phyloP scores from a whole-genome alignment of 1,140 invertebrate species.

The Drosophila athabasca region DNA sequence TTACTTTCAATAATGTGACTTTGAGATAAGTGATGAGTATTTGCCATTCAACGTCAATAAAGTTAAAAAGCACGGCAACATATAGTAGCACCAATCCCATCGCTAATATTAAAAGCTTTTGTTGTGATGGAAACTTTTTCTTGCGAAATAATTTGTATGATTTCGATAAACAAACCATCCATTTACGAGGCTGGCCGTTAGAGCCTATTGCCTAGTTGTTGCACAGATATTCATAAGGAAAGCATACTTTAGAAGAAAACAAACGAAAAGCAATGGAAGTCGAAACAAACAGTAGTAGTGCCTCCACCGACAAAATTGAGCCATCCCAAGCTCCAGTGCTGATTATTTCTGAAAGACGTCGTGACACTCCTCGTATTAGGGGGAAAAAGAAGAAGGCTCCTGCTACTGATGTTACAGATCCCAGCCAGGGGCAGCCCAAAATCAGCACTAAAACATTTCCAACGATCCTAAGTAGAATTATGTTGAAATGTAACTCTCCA shows the following conservation, averaged over 20 bases:
- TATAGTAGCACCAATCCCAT: too few species aligned
- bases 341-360: slow-evolving; percentile 19
- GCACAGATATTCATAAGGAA: not conserved
- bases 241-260: not conserved
- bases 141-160: slow-evolving; percentile 21
- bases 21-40: too few species aligned
- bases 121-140: not conserved
- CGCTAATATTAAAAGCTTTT: not conserved
- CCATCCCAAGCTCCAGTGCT: slow-evolving; percentile 5
- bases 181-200: not conserved
- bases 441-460: slow-evolving; percentile 18
- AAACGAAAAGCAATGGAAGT: slow-evolving; percentile 3
- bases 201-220: not conserved
- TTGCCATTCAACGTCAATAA: slow-evolving; percentile 9
- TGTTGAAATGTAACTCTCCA: slow-evolving; percentile 19
- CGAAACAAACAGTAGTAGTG: not conserved
- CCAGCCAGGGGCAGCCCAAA: slow-evolving; percentile 4
- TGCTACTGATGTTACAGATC: not conserved
- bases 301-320: not conserved
- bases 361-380: slow-evolving; percentile 4
- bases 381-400: slow-evolving; percentile 26
- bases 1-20: not conserved
- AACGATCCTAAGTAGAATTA: slow-evolving; percentile 25
- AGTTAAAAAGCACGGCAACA: not conserved
- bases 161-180: slow-evolving; percentile 9